Percentiles rank a stretch among this genome's conserved stretches.
Evolutionary conservation across 2,888 invertebrate genomes (phyloP).

Genomic region (Loripinus fragilis): DNA sequence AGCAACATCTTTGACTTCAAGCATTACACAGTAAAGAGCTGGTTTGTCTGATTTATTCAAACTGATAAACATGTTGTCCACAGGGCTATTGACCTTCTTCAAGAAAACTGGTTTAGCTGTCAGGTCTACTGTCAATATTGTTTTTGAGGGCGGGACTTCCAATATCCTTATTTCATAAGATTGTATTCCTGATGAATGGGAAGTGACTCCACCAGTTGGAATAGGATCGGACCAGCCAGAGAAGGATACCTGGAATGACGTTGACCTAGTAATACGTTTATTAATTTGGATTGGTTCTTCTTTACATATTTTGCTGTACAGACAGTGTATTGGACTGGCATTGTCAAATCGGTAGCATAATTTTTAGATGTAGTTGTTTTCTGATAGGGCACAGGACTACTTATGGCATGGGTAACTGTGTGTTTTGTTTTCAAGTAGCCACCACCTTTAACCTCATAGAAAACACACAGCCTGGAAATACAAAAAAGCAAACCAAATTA

Average conservation of each 20-base stretch:
- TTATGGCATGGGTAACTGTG: background rate
- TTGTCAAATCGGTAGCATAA: constrained; percentile 35
- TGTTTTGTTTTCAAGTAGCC: constrained; percentile 31
- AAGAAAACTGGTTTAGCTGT: background rate
- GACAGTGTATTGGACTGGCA: constrained; percentile 19
- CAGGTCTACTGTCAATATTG: background rate
- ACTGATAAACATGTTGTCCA: background rate
- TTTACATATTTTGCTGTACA: background rate
- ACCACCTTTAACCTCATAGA: constrained; percentile 27
- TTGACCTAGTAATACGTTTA: background rate
- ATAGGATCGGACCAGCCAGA: constrained; percentile 30
- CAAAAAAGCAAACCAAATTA: too few species aligned
- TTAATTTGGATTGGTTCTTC: background rate
- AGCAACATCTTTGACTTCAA: constrained; percentile 59
- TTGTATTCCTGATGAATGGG: constrained; percentile 17
- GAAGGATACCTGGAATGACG: background rate
- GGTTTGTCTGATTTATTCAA: constrained; percentile 32
- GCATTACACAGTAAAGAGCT: constrained; percentile 44
- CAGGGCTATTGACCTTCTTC: constrained; percentile 9
- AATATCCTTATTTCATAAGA: constrained; percentile 19
- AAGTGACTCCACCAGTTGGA: background rate
- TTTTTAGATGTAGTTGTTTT: constrained; percentile 10
- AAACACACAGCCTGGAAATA: constrained; percentile 32
- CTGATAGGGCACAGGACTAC: constrained; percentile 5
- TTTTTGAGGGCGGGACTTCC: constrained; percentile 8